phyloP scores from a whole-genome alignment of 2,888 invertebrate genomes.

The Candidula unifasciata region DNA sequence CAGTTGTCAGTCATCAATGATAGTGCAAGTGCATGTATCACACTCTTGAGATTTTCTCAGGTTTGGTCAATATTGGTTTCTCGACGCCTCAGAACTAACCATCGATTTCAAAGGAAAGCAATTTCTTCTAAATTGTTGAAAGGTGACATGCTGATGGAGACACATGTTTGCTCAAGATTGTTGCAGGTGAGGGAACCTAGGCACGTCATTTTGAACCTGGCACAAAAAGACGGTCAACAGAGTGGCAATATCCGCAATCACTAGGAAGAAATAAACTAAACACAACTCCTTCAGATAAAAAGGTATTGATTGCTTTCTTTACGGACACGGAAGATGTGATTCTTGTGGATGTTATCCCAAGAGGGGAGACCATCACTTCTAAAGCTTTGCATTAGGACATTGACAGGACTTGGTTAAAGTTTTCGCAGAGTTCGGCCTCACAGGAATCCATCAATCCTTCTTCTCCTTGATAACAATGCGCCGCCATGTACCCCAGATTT shows the following conservation, averaged over 20 bases:
- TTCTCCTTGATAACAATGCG: too few species aligned
- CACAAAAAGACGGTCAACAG: neutral
- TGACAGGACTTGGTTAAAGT: neutral
- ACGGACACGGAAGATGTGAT: neutral
- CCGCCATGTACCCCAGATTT: too few species aligned
- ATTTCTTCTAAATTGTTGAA: neutral
- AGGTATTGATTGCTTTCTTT: neutral
- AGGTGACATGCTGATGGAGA: neutral
- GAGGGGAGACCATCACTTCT: neutral
- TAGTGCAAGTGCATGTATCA: too few species aligned
- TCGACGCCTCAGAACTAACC: too few species aligned
- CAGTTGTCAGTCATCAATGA: too few species aligned
- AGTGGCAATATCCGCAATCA: neutral
- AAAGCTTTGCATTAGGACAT: neutral
- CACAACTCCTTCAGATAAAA: neutral
- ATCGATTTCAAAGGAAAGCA: neutral
- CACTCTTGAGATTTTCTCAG: too few species aligned
- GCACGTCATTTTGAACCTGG: conserved; percentile 15
- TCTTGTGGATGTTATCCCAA: neutral
- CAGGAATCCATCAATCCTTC: too few species aligned
- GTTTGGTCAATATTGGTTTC: too few species aligned
- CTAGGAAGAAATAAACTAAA: neutral
- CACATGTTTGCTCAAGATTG: neutral
- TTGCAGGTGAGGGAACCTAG: conserved; percentile 3
- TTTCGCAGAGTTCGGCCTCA: neutral